Base-by-base conservation (phyloP, 2,797 vertebrate species). In the Glyptemys insculpta region DNA sequence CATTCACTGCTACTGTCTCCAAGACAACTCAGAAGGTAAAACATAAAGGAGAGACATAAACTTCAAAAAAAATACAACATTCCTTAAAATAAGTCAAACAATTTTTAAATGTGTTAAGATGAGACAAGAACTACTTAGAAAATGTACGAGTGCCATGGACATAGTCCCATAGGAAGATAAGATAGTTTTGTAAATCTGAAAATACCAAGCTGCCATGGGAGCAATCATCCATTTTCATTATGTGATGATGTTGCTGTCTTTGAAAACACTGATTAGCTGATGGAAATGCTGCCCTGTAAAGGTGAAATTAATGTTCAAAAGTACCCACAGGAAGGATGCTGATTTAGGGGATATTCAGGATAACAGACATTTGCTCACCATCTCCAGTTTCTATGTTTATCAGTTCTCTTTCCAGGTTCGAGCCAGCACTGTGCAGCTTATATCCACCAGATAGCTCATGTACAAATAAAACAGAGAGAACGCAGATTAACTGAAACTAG, bases 281-380 rank as follows among this genome's bases (percentile, higher is more conserved):
- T 74, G 85, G 50, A 34, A 89, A 83, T 59, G 16, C n/a, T 92
- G 96, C 49, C 12, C 57, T 93, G 88, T 79, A 94, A 96, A 95
- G 44, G 34, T 59, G 15, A 87, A 88, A 87, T 95, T 83, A 49
- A 72, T 6, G 37, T 81, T 89, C 62, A 53, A 89, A 76, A 80
- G 31, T 86, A 79, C 47, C 31, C 6, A 29, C 81, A 87, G 15
- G 41, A 54, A 68, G 56, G 4, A 8, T 56, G 12, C 49, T 79
- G 57, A 90, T 0, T 79, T 3, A 31, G 14, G 5, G 5, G 1
- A 86, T 49, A 53, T 14, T 27, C 83, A 91, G 5, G 37, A 54
- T 53, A 87, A 93, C 56, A 1, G 1, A 54, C 16, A 81, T 89
- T 56, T 90, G 52, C 9, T 52, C 90, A 25, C 2, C 56, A 19